Evolutionary conservation across 2,888 invertebrate genomes (phyloP).

Genomic region (Alloplasta piceator): DNA sequence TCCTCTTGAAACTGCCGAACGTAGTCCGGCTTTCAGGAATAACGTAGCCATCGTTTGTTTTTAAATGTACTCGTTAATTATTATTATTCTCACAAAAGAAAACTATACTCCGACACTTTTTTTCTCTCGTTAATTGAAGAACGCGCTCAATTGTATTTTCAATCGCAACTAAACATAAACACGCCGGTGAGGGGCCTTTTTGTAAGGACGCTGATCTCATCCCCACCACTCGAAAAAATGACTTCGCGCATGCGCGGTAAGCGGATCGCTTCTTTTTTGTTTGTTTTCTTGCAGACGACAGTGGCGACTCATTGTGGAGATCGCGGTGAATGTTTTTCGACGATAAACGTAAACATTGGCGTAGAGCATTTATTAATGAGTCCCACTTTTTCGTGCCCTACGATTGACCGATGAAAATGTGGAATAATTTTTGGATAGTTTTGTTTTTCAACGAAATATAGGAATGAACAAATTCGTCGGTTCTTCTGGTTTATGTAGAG

Average conservation of each 20-base stretch:
- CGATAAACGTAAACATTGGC: slow-evolving; percentile 43
- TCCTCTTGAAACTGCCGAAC: slow-evolving; percentile 67
- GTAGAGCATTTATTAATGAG: slow-evolving; percentile 30
- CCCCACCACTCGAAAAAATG: slow-evolving; percentile 53
- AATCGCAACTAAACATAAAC: slow-evolving; percentile 63
- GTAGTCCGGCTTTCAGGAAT: slow-evolving; percentile 70
- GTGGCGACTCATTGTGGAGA: too few species aligned
- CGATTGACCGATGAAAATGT: too few species aligned
- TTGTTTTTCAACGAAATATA: too few species aligned
- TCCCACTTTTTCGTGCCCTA: background rate
- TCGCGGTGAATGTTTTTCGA: background rate
- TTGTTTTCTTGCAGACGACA: slow-evolving; percentile 18
- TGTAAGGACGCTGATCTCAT: slow-evolving; percentile 66
- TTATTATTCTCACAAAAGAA: slow-evolving; percentile 5
- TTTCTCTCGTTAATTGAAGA: slow-evolving; percentile 1
- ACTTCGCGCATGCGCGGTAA: slow-evolving; percentile 65
- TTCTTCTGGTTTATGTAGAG: too few species aligned
- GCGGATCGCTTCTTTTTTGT: slow-evolving; percentile 35
- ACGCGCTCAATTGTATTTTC: slow-evolving; percentile 15
- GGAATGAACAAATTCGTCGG: too few species aligned
- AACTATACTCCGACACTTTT: background rate
- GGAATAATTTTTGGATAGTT: too few species aligned
- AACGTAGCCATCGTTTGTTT: slow-evolving; percentile 70
- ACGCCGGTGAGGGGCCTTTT: slow-evolving; percentile 70
- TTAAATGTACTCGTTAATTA: slow-evolving; percentile 6